Evolutionary conservation across 2,888 invertebrate species (phyloP).

Genomic region (Petrophora chlorosata): DNA sequence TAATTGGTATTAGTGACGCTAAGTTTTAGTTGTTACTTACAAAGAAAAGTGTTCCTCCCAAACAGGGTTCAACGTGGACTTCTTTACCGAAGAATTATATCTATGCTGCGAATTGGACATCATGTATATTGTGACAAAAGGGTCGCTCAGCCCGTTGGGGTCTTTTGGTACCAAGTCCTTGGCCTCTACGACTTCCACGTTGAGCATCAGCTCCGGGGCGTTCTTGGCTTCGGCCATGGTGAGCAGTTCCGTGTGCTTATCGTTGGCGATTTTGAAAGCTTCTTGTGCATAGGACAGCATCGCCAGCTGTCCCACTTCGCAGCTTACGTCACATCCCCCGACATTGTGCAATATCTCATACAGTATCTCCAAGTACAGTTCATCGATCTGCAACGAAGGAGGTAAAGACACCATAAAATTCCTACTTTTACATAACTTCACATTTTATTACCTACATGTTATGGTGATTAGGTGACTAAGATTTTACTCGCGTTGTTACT

Average conservation of each 20-base stretch:
- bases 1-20: no score
- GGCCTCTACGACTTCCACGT: conserved; percentile 93
- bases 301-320: conserved; percentile 87
- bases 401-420: conserved; percentile 11
- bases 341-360: conserved; percentile 93
- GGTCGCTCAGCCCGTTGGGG: conserved; percentile 97
- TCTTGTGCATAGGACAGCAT: conserved; percentile 91
- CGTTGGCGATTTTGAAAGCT: conserved; percentile 89
- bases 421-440: no score
- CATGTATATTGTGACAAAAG: conserved; percentile 96
- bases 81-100: conserved; percentile 96
- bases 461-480: conserved; percentile 20
- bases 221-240: conserved; percentile 90
- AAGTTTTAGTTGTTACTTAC: no score
- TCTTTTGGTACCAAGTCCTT: conserved; percentile 93
- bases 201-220: conserved; percentile 92
- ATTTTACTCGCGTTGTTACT: not conserved
- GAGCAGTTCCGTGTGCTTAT: conserved; percentile 88
- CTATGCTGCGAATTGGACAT: conserved; percentile 90
- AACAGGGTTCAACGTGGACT: conserved; percentile 93
- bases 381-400: conserved; percentile 87
- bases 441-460: conserved; percentile 9
- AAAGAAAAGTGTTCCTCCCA: conserved; percentile 99
- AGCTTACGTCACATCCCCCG: conserved; percentile 90
- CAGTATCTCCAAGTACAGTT: conserved; percentile 92